A percentile compares a stretch with the other conserved stretches of the same genome.
phyloP scores from a whole-genome alignment of 2,113 vertebrate genomes.

The Dermatemys mawii region DNA sequence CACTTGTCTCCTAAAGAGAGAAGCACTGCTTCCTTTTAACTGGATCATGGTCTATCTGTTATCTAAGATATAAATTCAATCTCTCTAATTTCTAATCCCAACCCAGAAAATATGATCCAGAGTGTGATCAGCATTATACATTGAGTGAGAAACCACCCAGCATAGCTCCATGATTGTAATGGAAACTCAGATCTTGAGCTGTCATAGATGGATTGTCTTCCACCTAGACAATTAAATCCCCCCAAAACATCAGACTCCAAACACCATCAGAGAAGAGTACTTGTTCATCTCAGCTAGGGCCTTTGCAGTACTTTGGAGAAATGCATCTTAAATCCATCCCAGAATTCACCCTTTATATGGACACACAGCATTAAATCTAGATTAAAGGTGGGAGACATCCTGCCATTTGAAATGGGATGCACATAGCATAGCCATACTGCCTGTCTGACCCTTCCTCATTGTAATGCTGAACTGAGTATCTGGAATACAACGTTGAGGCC shows the following conservation, averaged over 20 bases:
- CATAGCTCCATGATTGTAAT: neutral
- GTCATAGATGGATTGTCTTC: neutral
- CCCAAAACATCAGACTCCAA: neutral
- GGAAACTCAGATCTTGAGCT: neutral
- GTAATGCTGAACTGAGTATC: neutral
- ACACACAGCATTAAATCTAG: neutral
- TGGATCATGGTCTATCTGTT: neutral
- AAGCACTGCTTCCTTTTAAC: rapidly evolving
- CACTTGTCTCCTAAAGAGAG: neutral
- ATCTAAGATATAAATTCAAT: neutral
- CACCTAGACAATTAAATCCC: neutral
- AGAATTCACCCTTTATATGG: neutral
- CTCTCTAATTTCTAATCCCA: neutral
- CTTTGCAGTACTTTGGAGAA: neutral
- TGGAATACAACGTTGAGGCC: neutral
- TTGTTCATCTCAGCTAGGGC: neutral
- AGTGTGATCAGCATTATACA: rapidly evolving
- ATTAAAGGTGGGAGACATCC: too few species aligned
- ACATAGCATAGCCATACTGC: neutral
- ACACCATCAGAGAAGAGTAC: neutral
- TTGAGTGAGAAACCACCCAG: neutral
- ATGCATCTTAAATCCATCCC: neutral
- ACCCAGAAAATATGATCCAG: neutral
- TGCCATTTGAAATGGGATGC: neutral
- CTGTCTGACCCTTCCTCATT: neutral